Base-by-base conservation (phyloP, 2,888 invertebrate species). In the Dione juno region DNA sequence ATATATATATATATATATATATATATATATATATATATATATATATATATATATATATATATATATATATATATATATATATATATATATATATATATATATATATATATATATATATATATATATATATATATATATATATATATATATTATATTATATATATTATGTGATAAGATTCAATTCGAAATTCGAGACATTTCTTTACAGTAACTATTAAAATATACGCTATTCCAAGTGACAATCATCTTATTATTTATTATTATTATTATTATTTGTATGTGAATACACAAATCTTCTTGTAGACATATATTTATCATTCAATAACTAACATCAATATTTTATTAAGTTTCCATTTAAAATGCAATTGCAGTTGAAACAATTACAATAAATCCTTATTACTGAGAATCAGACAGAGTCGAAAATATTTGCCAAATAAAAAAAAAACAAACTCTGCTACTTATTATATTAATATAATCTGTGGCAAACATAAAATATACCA, bases 171-270 rank as follows among this genome's bases (percentile, higher is more conserved):
- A n/a, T n/a, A n/a, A n/a, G n/a, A n/a, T n/a, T n/a, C n/a, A n/a
- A n/a, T n/a, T n/a, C n/a, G n/a, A n/a, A 35, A 35, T 54, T 54
- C n/a, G n/a, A 54, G n/a, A 54, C 14, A 35, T 19, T 57, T 57
- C 37, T 53, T 57, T 57, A 37, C 16, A 40, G 37, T 37, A 54
- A 37, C 37, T 40, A 57, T 57, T 16, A 57, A 57, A 37, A 37
- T 54, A 37, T 54, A 54, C n/a, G 11, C 50, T 69, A 57, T 19
- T 50, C 19, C 19, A 19, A 50, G 19, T 58, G 58, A 69, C 65
- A 65, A 65, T 65, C 28, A 65, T 35, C 69, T 69, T 69, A 69
- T 69, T 43, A 59, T 45, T 59, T 35, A 65, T 69, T 69, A 69
- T 69, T 43, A 59, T 45, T 59, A 59, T 57, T 57, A 57, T 40